Evolutionary conservation across 1,140 invertebrate genomes (phyloP).

Genomic region (Drosophila athabasca): DNA sequence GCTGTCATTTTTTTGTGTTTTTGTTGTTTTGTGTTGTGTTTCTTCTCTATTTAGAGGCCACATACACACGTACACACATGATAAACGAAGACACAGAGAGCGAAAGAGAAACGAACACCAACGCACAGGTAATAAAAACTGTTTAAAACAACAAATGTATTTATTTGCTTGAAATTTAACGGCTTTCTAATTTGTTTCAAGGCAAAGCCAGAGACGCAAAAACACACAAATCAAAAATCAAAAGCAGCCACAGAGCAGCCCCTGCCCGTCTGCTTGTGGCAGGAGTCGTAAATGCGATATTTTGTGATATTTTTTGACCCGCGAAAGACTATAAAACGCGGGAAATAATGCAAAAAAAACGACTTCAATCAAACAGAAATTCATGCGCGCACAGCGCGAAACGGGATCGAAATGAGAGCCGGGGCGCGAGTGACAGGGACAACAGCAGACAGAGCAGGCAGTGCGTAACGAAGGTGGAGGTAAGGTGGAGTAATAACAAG

Average conservation of each 20-base stretch:
- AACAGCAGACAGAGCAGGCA: neutral
- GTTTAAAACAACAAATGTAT: conserved; percentile 78
- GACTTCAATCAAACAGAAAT: conserved; percentile 37
- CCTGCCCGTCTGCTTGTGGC: conserved; percentile 3
- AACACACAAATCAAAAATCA: conserved; percentile 45
- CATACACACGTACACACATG: conserved; percentile 5
- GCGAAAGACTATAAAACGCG: conserved; percentile 24
- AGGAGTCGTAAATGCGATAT: conserved; percentile 40
- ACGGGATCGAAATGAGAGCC: conserved; percentile 32
- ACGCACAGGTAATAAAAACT: conserved; percentile 77
- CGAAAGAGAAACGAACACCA: conserved; percentile 24
- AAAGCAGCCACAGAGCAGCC: conserved; percentile 34
- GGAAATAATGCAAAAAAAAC: conserved; percentile 18
- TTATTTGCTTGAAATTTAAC: conserved; percentile 78
- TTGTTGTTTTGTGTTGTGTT: neutral
- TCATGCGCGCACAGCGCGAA: conserved; percentile 41
- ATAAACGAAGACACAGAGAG: neutral
- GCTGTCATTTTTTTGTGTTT: conserved; percentile 31
- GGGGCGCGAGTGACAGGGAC: neutral
- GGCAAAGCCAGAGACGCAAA: conserved; percentile 43
- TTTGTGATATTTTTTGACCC: conserved; percentile 27
- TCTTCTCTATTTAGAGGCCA: conserved; percentile 16
- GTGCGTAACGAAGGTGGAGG: conserved; percentile 7
- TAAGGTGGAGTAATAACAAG: conserved; percentile 31
- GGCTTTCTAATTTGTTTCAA: conserved; percentile 76